Evolutionary conservation across 2,113 vertebrate species (phyloP), one percentile per base, ranked within the genome.

Genomic region (Cygnus buccinator): DNA sequence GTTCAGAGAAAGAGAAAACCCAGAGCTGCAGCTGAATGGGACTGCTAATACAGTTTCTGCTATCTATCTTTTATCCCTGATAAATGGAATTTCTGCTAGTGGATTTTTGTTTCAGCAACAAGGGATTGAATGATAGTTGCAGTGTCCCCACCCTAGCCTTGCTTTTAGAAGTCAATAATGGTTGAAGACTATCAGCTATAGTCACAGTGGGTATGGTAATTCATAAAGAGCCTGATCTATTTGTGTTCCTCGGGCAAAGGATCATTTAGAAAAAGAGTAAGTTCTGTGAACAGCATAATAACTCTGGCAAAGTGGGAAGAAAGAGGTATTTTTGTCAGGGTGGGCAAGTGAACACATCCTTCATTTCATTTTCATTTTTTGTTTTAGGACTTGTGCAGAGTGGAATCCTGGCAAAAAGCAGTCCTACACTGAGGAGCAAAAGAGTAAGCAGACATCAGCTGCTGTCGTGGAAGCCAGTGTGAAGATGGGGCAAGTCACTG

Each of bases 381-480:
- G 6, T 65, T 62, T 31, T 25, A 68, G 59, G 71, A 62, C 58
- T n/a, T 8, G 23, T 16, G 61, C 17, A 14, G 43, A 41, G 50
- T 37, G 57, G 44, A 76, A 31, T n/a, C 22, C 3, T 28, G 35
- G 55, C 44, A 44, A 39, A 39, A 77, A 67, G 16, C 13, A 10
- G 8, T 18, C 2, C 0, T 13, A 6, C 6, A 0, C 26, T n/a
- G 50, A 39, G 41, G 39, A 72, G 41, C 54, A 46, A 50, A 50
- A 26, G 59, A 41, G 76, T 81, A 46, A 68, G 65, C 26, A 33
- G 59, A 10, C 23, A 28, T 52, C 3, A 31, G 46, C 4, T 48
- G 58, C 23, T 44, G 35, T 11, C 59, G 33, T 78, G 54, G 54
- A 82, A 73, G 28, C 46, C 61, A 39, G 4, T 13, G 54, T 25